Evolutionary conservation across 2,797 vertebrate genomes (phyloP), one percentile per base, ranked within the genome.

Genomic region (Taenioides sp.): DNA sequence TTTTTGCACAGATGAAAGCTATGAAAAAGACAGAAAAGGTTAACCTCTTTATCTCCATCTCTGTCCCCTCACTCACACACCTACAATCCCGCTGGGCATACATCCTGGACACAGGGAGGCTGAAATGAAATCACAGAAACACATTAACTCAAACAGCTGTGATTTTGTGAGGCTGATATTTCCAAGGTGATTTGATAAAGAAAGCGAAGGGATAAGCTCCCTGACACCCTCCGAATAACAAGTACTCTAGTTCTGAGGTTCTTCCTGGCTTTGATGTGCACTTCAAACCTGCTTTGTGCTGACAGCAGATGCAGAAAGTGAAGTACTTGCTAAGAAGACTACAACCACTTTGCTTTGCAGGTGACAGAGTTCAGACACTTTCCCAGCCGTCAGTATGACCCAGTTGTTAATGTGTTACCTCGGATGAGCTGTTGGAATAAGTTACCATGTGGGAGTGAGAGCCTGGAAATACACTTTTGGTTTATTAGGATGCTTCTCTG

Each of bases 171-270:
- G 86, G 80, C 77, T 54, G 77, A 86, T 87, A 90, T 81, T 85
- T 88, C 81, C 88, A 90, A 89, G 87, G 88, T 89, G 91, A 91
- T 91, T 89, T 88, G 85, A 90, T 92, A 91, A 91, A 88, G 84
- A 80, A 76, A 83, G 86, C 75, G 81, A 89, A 84, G 86, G 86
- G 85, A 90, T 91, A 90, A 91, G 91, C 87, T 87, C 77, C 75
- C 77, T 85, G 84, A 90, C 87, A 73, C 88, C 81, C 76, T 87
- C 86, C 64, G 91, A 92, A 92, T 93, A 93, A 89, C 87, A 93
- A 90, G 86, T 86, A 86, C 83, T 82, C 64, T 66, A 75, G 87
- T 87, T 87, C 88, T 83, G 80, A 87, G 86, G 85, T 86, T 88
- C 74, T 78, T 76, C 71, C 71, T 25, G 75, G 80, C 88, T 91